phyloP scores from a whole-genome alignment of 2,888 invertebrate genomes.

The Salpingus planirostris region DNA sequence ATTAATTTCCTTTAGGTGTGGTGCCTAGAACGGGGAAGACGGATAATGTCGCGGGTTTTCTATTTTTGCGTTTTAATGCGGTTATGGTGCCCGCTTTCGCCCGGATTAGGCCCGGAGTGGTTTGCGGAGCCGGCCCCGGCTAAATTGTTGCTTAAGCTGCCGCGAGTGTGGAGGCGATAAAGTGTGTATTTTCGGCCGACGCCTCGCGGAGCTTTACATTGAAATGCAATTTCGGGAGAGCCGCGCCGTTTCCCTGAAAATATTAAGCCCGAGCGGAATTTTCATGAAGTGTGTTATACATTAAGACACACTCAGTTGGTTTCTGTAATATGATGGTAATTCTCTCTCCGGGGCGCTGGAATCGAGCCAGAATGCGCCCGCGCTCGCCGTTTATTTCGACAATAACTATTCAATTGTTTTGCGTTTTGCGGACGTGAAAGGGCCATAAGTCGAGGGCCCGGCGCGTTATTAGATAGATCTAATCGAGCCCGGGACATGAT shows the following conservation, averaged over 20 bases:
- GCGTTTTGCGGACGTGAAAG: constrained; percentile 10
- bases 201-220: no score
- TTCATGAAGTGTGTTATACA: constrained; percentile 26
- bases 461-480: constrained; percentile 2
- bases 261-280: constrained; percentile 22
- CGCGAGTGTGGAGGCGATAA: no score
- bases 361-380: constrained; percentile 8
- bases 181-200: no score
- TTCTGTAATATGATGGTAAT: constrained; percentile 31
- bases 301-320: constrained; percentile 30
- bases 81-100: no score
- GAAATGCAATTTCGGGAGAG: constrained; percentile 16
- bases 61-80: no score
- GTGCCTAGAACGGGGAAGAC: no score
- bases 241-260: constrained; percentile 17
- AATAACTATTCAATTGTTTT: constrained; percentile 28
- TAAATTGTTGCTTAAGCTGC: no score
- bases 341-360: constrained; percentile 19
- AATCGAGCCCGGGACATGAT: constrained; percentile 1
- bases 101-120: no score
- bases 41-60: no score
- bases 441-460: constrained; percentile 5
- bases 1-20: no score
- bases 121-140: no score
- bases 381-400: constrained; percentile 20